These are phyloP conservation scores for Yponomeuta cagnagella DNA, from an alignment of 2,888 invertebrate species.

Conservation along the genomic window DNA sequence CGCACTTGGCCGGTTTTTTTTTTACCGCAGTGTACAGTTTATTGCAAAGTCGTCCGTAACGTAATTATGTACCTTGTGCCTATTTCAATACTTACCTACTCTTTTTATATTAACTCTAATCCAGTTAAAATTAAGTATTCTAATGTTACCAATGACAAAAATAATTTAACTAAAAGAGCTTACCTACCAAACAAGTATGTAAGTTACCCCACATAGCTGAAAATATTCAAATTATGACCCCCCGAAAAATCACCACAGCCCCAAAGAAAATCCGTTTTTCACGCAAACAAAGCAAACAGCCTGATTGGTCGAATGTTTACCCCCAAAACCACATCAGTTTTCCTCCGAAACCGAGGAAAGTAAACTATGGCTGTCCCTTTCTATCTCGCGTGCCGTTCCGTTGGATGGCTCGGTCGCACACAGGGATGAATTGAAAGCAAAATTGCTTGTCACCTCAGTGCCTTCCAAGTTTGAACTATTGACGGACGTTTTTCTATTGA, in stretches of 20 bases:
- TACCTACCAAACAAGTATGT: not conserved
- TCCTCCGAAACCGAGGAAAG: conserved; percentile 48
- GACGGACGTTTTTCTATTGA: conserved; percentile 54
- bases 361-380: conserved; percentile 45
- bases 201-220: not conserved
- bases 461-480: conserved; percentile 59
- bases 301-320: conserved; percentile 46
- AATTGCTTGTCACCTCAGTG: conserved; percentile 50
- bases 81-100: too few species aligned
- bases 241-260: not conserved
- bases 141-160: too few species aligned
- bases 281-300: conserved; percentile 25
- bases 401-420: conserved; percentile 43
- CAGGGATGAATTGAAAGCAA: conserved; percentile 44
- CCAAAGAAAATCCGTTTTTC: conserved; percentile 13
- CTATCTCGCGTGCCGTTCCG: conserved; percentile 30
- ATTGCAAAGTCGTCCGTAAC: too few species aligned
- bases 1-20: too few species aligned
- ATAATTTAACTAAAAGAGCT: not conserved
- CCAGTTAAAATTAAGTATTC: too few species aligned
- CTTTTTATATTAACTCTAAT: too few species aligned
- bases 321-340: conserved; percentile 43
- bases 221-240: conserved; percentile 11
- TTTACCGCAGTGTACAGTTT: too few species aligned
- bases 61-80: too few species aligned